These are phyloP conservation scores for Aphis gossypii DNA, from an alignment of 1,140 invertebrate genomes.

Conservation along the genomic window DNA sequence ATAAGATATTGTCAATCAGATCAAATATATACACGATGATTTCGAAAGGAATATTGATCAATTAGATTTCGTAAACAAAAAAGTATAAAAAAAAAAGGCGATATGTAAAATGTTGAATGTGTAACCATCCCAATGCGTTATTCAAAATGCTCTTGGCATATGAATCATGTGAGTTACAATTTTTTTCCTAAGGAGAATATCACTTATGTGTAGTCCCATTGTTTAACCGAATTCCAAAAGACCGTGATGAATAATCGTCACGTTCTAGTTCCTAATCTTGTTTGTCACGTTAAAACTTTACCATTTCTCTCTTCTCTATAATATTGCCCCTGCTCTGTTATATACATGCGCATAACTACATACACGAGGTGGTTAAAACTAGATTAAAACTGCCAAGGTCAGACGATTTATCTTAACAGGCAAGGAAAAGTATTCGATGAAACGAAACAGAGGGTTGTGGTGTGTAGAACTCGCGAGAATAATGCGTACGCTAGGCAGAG, in stretches of 20 bases:
- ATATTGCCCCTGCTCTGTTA: not conserved
- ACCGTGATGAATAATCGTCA: conserved; percentile 29
- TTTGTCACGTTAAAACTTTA: conserved; percentile 20
- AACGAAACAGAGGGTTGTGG: not conserved
- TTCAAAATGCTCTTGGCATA: not conserved
- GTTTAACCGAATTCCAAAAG: not conserved
- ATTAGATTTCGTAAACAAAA: not conserved
- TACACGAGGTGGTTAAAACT: not conserved
- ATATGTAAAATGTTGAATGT: not conserved
- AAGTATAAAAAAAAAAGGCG: not conserved
- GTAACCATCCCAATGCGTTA: not conserved
- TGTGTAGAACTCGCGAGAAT: not conserved
- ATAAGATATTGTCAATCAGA: not conserved
- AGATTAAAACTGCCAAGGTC: conserved; percentile 2
- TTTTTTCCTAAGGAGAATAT: not conserved
- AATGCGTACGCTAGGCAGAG: not conserved
- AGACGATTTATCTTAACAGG: not conserved
- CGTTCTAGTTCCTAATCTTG: conserved; percentile 17
- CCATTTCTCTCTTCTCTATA: not conserved
- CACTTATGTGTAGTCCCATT: not conserved
- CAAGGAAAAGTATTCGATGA: not conserved
- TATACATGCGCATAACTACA: not conserved
- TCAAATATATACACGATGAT: not conserved
- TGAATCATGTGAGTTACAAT: not conserved
- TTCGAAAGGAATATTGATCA: not conserved